Evolutionary conservation across 2,113 vertebrate genomes (phyloP).

Genomic region (Lipotes vexillifer): DNA sequence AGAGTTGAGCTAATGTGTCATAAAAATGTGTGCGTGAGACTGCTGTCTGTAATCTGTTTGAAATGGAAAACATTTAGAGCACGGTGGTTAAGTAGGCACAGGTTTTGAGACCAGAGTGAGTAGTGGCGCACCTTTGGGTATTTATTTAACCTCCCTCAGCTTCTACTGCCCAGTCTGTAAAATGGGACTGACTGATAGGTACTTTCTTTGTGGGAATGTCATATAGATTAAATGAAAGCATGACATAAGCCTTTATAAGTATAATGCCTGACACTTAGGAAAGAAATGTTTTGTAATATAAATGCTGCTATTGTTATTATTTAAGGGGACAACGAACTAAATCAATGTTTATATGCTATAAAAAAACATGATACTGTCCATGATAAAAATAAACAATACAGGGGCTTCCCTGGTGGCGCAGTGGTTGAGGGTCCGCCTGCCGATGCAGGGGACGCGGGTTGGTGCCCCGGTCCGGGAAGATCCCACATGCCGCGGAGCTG

Average conservation of each 20-base stretch:
- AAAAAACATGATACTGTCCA: neutral
- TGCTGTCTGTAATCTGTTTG: accelerated
- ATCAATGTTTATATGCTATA: neutral
- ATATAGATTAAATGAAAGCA: neutral
- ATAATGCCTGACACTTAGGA: neutral
- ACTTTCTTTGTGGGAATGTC: neutral
- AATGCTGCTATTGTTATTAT: neutral
- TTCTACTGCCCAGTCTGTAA: neutral
- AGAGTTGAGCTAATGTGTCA: neutral
- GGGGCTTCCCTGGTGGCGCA: too few relatives aligned
- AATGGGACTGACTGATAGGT: too few relatives aligned
- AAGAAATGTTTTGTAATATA: neutral
- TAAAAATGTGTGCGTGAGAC: accelerated
- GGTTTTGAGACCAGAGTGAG: accelerated
- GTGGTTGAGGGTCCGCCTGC: too few relatives aligned
- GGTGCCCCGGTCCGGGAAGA: too few relatives aligned
- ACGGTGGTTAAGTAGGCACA: neutral
- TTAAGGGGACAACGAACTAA: neutral
- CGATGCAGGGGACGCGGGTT: too few relatives aligned
- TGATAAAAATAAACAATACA: neutral
- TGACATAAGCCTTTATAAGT: too few relatives aligned
- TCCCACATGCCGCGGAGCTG: too few relatives aligned
- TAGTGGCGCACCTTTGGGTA: accelerated
- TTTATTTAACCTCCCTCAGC: neutral
- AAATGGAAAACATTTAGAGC: accelerated